Evolutionary conservation across 2,888 invertebrate species (phyloP).

Genomic region (Tiliacea aurago): DNA sequence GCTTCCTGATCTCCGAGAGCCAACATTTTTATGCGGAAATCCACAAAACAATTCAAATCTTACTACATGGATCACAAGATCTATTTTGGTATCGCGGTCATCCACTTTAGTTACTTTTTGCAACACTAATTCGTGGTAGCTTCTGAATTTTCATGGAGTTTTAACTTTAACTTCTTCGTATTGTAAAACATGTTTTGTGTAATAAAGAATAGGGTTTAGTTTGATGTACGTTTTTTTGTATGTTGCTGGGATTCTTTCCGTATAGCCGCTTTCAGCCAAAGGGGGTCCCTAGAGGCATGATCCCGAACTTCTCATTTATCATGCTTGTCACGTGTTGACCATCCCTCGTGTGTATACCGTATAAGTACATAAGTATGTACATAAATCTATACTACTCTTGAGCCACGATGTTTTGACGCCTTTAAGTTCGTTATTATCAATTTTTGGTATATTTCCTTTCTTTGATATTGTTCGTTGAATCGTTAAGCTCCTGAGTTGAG

Average conservation of each 20-base stretch:
- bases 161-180: constrained; percentile 63
- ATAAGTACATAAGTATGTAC: constrained; percentile 77
- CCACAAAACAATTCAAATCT: constrained; percentile 71
- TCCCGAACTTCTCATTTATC: constrained; percentile 89
- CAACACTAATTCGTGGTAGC: constrained; percentile 84
- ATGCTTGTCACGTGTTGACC: constrained; percentile 90
- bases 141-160: constrained; percentile 82
- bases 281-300: constrained; percentile 88
- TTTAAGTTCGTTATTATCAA: constrained; percentile 49
- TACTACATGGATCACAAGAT: constrained; percentile 64
- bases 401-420: constrained; percentile 60
- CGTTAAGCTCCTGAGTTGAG: no score
- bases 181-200: constrained; percentile 67
- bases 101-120: constrained; percentile 82
- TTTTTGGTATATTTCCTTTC: constrained; percentile 34
- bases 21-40: constrained; percentile 67
- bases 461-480: no score
- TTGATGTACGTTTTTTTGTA: constrained; percentile 64
- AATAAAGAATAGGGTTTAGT: constrained; percentile 65
- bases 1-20: constrained; percentile 75
- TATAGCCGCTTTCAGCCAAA: constrained; percentile 79
- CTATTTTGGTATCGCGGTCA: constrained; percentile 68
- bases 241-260: constrained; percentile 79
- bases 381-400: constrained; percentile 70
- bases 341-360: constrained; percentile 87